Evolutionary conservation across 64 coral and sea anemone species (phyloP).

Genomic region (Actinia tenebrosa): DNA sequence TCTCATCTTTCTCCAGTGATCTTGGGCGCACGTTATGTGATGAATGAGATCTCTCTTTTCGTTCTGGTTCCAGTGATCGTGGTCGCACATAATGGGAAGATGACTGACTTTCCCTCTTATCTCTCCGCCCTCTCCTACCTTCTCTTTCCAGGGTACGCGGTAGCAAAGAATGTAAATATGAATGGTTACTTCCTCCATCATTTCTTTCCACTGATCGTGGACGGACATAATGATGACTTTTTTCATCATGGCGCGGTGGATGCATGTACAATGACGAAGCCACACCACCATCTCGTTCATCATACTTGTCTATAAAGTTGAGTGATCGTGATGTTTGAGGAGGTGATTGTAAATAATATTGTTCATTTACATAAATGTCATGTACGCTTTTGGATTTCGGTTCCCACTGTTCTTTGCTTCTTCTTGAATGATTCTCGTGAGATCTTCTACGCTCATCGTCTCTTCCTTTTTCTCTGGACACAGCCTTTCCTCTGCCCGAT

Average conservation of each 20-base stretch:
- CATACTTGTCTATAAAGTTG: neutral
- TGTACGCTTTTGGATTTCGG: neutral
- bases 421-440: neutral
- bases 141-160: neutral
- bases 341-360: neutral
- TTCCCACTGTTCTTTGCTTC: neutral
- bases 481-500: neutral
- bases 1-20: neutral
- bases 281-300: neutral
- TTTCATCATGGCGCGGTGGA: neutral
- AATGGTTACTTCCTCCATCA: neutral
- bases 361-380: neutral
- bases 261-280: neutral
- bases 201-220: neutral
- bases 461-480: neutral
- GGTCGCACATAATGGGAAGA: constrained; percentile 13
- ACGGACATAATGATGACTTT: neutral
- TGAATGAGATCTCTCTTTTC: neutral
- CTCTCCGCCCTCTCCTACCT: neutral
- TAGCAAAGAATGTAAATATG: neutral
- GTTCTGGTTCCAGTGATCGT: neutral
- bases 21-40: neutral
- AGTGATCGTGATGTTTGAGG: neutral
- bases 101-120: neutral
- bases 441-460: neutral